Conservation (phyloP, 1,140 invertebrate species). For the Limonius californicus region DNA sequence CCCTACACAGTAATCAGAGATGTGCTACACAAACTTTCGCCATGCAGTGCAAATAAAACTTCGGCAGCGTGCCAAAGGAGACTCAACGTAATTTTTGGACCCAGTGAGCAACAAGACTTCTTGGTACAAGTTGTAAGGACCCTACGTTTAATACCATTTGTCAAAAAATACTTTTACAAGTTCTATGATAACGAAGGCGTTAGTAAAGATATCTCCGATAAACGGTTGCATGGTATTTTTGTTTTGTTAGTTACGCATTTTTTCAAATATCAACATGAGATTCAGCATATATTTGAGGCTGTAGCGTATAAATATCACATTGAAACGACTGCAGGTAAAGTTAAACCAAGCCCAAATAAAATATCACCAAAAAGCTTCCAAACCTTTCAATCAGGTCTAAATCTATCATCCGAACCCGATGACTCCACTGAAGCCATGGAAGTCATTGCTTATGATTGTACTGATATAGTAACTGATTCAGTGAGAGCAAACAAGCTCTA, state of each 20-base stretch:
- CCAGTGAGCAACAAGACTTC: neutral
- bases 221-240: slow-evolving; percentile 23
- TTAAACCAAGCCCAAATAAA: neutral
- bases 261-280: neutral
- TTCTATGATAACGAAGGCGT: slow-evolving; percentile 50
- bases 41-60: slow-evolving; percentile 62
- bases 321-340: neutral
- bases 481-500: neutral
- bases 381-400: no score
- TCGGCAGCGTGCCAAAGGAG: slow-evolving; percentile 60
- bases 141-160: slow-evolving; percentile 31
- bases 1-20: slow-evolving; percentile 57
- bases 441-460: neutral
- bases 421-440: neutral
- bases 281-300: neutral
- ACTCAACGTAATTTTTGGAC: neutral
- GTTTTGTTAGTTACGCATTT: slow-evolving; percentile 16
- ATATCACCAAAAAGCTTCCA: neutral
- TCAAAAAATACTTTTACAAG: slow-evolving; percentile 58
- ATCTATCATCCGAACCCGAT: no score
- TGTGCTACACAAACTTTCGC: slow-evolving; percentile 55
- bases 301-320: neutral
- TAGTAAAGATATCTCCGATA: slow-evolving; percentile 39
- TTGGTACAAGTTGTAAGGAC: neutral
- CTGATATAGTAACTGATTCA: neutral